Conservation (phyloP, 2,888 invertebrate genomes). For the Synergus umbraculus region DNA sequence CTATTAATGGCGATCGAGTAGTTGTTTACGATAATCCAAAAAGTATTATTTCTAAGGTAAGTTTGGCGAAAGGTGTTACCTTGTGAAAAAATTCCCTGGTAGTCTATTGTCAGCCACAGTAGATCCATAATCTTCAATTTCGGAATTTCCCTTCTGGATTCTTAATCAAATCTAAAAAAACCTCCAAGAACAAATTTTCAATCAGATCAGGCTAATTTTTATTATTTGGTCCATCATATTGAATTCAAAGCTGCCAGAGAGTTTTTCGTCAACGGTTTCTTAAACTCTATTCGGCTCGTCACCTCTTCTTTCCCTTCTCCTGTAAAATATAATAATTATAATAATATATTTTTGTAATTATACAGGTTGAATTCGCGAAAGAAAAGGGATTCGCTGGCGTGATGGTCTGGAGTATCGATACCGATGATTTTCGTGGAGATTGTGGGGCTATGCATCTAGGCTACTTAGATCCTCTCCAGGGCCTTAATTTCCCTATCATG, state of each 20-base stretch:
- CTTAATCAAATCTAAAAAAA: too few species aligned
- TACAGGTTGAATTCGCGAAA: conserved; percentile 62
- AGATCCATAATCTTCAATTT: too few species aligned
- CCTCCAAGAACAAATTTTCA: too few species aligned
- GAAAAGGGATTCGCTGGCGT: conserved; percentile 82
- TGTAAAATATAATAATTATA: too few species aligned
- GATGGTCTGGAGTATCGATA: conserved; percentile 95
- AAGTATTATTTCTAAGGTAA: conserved; percentile 87
- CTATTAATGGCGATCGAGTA: conserved; percentile 82
- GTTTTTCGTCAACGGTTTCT: too few species aligned
- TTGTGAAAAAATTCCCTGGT: not conserved
- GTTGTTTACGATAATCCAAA: conserved; percentile 88
- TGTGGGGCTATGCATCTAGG: conserved; percentile 77
- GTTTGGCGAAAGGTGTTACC: not conserved
- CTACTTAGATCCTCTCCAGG: conserved; percentile 51
- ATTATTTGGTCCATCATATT: too few species aligned
- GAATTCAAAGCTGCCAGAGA: too few species aligned
- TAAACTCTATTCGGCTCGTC: too few species aligned
- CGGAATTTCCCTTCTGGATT: too few species aligned
- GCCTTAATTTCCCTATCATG: conserved; percentile 84
- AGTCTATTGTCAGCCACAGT: too few species aligned
- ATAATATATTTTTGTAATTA: not conserved
- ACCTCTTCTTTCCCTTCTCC: too few species aligned
- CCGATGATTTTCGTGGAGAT: conserved; percentile 89
- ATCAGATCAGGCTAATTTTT: too few species aligned